Percentiles rank a stretch among this genome's conserved stretches.
phyloP scores from a whole-genome alignment of 2,113 vertebrate genomes.

The Sterrhoptilus dennistouni region DNA sequence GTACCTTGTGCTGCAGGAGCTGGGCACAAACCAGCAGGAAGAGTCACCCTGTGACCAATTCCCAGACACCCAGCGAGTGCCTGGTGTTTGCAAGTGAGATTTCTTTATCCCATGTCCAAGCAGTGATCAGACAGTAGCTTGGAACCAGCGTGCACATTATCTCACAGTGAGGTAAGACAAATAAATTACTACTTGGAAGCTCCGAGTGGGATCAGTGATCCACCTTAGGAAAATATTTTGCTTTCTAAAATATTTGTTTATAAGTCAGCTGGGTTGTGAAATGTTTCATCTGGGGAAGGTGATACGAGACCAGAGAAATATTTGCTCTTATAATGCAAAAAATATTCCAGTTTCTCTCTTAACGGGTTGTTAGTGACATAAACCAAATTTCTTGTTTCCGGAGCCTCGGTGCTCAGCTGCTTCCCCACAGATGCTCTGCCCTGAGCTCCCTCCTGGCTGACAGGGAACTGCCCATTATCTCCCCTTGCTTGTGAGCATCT shows the following conservation, averaged over 20 bases:
- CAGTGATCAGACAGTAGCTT: conserved; percentile 38
- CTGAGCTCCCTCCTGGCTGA: not conserved
- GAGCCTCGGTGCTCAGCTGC: not conserved
- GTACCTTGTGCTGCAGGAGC: not conserved
- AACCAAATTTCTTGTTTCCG: not conserved
- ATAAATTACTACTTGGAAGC: conserved; percentile 39
- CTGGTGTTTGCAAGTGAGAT: not conserved
- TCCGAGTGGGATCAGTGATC: conserved; percentile 7
- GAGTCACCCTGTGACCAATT: not conserved
- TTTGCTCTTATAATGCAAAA: conserved; percentile 40
- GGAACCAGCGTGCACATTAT: not conserved
- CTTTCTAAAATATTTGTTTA: conserved; percentile 62
- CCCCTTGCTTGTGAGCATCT: not conserved
- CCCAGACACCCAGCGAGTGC: not conserved
- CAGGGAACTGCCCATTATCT: not conserved
- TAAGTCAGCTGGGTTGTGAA: conserved; percentile 39
- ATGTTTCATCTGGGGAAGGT: conserved; percentile 65
- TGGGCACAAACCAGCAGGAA: not conserved
- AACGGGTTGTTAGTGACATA: not conserved
- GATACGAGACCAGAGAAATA: conserved; percentile 45
- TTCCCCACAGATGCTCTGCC: not conserved
- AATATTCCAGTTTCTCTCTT: conserved; percentile 41
- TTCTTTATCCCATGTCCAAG: not conserved
- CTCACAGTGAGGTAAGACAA: conserved; percentile 60
- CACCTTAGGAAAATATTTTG: conserved; percentile 65